Conservation (phyloP, 2,113 vertebrate genomes). For the Indicator maculatus region DNA sequence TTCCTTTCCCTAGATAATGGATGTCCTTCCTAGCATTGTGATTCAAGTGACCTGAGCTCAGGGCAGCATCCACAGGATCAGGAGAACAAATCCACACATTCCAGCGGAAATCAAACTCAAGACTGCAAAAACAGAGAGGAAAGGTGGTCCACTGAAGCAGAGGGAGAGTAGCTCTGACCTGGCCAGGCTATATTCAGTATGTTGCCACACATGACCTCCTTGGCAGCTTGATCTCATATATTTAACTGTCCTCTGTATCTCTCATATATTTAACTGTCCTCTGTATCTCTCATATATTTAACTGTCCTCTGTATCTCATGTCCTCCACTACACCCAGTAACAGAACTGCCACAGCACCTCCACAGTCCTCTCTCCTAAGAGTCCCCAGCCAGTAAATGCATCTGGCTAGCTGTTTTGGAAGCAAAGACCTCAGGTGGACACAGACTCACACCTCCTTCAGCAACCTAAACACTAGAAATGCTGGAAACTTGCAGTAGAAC, state of each 20-base stretch:
- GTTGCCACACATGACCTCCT: neutral
- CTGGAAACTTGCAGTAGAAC: neutral
- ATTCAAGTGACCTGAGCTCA: neutral
- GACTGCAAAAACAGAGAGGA: fast-evolving
- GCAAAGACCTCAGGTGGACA: neutral
- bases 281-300: neutral
- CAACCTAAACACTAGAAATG: neutral
- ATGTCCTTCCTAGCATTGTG: fast-evolving
- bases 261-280: too few relatives aligned
- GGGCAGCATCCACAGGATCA: neutral
- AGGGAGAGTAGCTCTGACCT: neutral
- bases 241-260: neutral
- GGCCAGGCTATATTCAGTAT: neutral
- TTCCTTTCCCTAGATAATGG: neutral
- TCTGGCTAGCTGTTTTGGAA: neutral
- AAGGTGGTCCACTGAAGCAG: neutral
- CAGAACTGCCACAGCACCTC: neutral
- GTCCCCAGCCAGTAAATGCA: neutral
- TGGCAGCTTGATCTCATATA: neutral
- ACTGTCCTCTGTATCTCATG: neutral
- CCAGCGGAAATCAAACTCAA: neutral
- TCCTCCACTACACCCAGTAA: neutral
- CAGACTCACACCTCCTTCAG: neutral
- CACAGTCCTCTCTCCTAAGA: neutral
- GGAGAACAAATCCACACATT: neutral